These are phyloP conservation scores for Tenthredo notha DNA, from an alignment of 2,888 invertebrate species.

Conservation along the genomic window DNA sequence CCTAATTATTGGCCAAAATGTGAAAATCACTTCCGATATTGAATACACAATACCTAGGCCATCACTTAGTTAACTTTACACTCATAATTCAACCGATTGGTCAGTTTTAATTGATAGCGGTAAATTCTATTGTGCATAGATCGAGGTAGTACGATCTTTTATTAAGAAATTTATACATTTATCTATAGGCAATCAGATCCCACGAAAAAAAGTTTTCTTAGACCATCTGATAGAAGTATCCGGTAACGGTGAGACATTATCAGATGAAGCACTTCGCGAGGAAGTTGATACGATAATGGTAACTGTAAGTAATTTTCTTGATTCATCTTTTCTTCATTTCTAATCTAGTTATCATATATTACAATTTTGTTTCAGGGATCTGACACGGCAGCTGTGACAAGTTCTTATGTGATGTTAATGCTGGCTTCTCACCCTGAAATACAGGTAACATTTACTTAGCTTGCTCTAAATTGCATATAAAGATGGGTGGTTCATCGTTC, in stretches of 20 bases:
- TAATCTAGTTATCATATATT: too few species aligned
- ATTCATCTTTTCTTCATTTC: too few species aligned
- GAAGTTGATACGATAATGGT: neutral
- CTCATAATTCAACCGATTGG: too few species aligned
- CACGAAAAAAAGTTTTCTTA: slow-evolving; percentile 77
- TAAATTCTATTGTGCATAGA: too few species aligned
- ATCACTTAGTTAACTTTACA: too few species aligned
- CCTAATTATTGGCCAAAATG: neutral
- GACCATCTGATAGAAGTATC: slow-evolving; percentile 78
- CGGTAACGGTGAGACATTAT: slow-evolving; percentile 78
- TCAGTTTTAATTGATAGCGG: too few species aligned
- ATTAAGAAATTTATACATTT: neutral
- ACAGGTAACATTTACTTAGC: neutral
- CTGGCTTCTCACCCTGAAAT: neutral
- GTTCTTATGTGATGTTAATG: neutral
- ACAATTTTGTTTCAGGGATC: neutral
- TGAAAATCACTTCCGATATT: neutral
- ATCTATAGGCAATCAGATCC: neutral
- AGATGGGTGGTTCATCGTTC: too few species aligned
- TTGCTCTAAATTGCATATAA: neutral
- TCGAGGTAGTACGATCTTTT: too few species aligned
- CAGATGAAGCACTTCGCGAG: slow-evolving; percentile 65
- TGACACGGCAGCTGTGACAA: neutral
- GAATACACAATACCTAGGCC: neutral
- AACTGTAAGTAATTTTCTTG: neutral